These are phyloP conservation scores for Eudemis profundana DNA, from an alignment of 2,888 invertebrate species.

Conservation along the genomic window DNA sequence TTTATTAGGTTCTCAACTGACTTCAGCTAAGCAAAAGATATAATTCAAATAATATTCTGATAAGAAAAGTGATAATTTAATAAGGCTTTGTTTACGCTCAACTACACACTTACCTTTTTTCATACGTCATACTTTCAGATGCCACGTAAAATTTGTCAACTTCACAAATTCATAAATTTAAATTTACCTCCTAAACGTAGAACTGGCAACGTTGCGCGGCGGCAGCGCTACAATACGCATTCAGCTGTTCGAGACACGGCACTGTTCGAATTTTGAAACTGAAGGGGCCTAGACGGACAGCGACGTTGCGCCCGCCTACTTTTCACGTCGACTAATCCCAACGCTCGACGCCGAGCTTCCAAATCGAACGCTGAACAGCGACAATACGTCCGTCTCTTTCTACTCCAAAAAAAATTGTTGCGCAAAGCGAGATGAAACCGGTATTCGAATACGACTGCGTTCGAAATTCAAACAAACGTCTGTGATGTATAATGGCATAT, in stretches of 20 bases:
- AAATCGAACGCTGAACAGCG: conserved; percentile 55
- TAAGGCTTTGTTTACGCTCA: neutral
- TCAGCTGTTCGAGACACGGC: conserved; percentile 80
- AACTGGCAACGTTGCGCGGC: conserved; percentile 73
- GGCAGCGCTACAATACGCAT: conserved; percentile 79
- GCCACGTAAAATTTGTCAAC: conserved; percentile 48
- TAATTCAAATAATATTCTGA: conserved; percentile 27
- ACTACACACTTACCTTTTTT: conserved; percentile 26
- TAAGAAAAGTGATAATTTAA: neutral
- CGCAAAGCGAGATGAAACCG: conserved; percentile 45
- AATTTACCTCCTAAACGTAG: conserved; percentile 77
- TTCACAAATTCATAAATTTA: conserved; percentile 43
- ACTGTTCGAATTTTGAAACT: conserved; percentile 67
- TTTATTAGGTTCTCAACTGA: neutral
- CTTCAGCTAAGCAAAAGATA: neutral
- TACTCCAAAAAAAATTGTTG: conserved; percentile 40
- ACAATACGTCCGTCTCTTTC: conserved; percentile 53
- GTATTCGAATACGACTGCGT: conserved; percentile 32
- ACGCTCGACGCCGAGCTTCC: conserved; percentile 48
- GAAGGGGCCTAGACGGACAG: conserved; percentile 69
- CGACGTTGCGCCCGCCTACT: conserved; percentile 73
- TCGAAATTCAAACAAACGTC: conserved; percentile 41
- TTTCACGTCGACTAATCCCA: conserved; percentile 63
- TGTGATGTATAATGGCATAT: conserved; percentile 6
- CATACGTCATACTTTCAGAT: conserved; percentile 33